Evolutionary conservation across 2,888 invertebrate genomes (phyloP).

Genomic region (Athetis lepigone): DNA sequence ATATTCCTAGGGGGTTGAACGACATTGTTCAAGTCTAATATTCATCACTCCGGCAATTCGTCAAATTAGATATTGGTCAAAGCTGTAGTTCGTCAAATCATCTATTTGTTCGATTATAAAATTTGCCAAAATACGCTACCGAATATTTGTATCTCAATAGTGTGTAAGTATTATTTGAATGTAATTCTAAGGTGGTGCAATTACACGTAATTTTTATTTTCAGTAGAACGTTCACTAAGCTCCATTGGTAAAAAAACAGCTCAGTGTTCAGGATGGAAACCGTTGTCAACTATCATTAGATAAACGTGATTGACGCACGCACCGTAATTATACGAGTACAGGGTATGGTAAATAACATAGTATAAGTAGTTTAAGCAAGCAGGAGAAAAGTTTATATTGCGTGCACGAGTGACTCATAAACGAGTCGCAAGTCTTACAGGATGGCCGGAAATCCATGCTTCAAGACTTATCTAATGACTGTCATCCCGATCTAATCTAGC

Average conservation of each 20-base stretch:
- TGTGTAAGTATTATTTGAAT: background rate
- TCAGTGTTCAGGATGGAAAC: slow-evolving; percentile 53
- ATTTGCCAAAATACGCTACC: background rate
- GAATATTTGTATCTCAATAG: background rate
- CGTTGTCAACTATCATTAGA: slow-evolving; percentile 75
- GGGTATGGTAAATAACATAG: slow-evolving; percentile 58
- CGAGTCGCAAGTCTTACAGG: slow-evolving; percentile 62
- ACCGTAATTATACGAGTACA: slow-evolving; percentile 68
- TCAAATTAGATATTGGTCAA: too few relatives aligned
- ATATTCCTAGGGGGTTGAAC: too few relatives aligned
- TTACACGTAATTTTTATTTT: background rate
- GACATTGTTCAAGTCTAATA: too few relatives aligned
- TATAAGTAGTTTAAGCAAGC: slow-evolving; percentile 45
- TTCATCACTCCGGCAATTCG: too few relatives aligned
- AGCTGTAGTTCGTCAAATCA: too few relatives aligned
- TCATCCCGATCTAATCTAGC: slow-evolving; percentile 70
- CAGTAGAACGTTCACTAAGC: slow-evolving; percentile 1
- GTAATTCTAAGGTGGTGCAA: background rate
- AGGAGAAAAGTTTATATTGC: slow-evolving; percentile 45
- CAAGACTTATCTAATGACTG: slow-evolving; percentile 71
- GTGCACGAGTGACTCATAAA: slow-evolving; percentile 70
- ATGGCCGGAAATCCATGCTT: slow-evolving; percentile 80
- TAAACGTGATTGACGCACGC: slow-evolving; percentile 75
- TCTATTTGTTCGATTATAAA: too few relatives aligned
- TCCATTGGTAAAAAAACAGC: slow-evolving; percentile 32